Percentiles rank a stretch among this genome's conserved stretches.
Conservation (phyloP, 1,140 invertebrate genomes). For the Calosoma granatense region DNA sequence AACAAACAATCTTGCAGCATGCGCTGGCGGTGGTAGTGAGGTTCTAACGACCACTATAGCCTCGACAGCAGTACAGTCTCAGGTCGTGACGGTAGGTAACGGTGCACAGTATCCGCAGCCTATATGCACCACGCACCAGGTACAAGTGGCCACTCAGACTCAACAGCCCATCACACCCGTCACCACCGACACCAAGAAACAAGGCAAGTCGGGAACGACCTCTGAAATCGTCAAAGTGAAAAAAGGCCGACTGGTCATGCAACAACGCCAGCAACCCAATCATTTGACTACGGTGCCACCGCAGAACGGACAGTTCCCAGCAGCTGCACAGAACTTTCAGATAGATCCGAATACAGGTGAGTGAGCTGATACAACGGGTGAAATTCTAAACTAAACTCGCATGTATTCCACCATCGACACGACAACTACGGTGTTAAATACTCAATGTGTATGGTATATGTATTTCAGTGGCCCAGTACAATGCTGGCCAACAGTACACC, state of each 20-base stretch:
- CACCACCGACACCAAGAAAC: slow-evolving; percentile 18
- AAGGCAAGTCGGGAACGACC: slow-evolving; percentile 13
- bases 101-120: slow-evolving; percentile 24
- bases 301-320: slow-evolving; percentile 21
- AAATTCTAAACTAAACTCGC: no score
- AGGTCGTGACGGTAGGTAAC: not conserved
- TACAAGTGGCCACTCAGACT: slow-evolving; percentile 50
- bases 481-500: not conserved
- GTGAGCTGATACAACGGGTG: no score
- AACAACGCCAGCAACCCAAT: slow-evolving; percentile 21
- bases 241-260: slow-evolving; percentile 25
- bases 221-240: slow-evolving; percentile 34
- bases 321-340: slow-evolving; percentile 27
- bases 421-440: no score
- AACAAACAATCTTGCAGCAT: not conserved
- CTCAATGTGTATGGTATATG: no score
- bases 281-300: slow-evolving; percentile 15
- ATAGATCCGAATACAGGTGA: slow-evolving; percentile 29
- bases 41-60: not conserved
- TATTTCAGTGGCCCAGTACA: not conserved
- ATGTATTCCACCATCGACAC: no score
- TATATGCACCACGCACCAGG: slow-evolving; percentile 35
- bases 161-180: slow-evolving; percentile 17
- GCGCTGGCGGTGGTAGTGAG: not conserved
- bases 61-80: not conserved